Base-by-base conservation (phyloP, 2,113 vertebrate genomes). In the Nicator chloris region DNA sequence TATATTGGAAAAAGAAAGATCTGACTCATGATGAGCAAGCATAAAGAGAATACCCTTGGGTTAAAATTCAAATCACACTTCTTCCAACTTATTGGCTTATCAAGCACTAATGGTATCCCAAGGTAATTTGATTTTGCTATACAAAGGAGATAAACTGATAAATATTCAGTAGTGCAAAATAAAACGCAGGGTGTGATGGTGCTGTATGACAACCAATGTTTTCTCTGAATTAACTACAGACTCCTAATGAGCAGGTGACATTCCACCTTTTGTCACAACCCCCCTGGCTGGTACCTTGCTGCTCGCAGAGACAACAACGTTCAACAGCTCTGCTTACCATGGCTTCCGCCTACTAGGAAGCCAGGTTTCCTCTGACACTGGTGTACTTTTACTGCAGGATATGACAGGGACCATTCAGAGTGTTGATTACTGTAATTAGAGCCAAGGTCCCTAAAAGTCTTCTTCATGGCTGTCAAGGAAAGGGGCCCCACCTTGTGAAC, bases 401-500 rank as follows among this genome's bases (percentile, higher is more conserved):
- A 69, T 66, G 42, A 61, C 78, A 69, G 35, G 18, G 30, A 76
- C 39, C 14, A 13, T 47, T 65, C 57, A 47, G 24, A 84, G 39
- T 19, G 24, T 26, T 73, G 71, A 27, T 44, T 73, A 42, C 26
- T 61, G 33, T 10, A 89, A 51, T 50, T 47, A 63, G 39, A 93
- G 59, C 30, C 69, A 30, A 86, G 15, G 6, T 8, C 27, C 35
- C 26, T 33, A 18, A 14, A 60, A 88, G 12, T 10, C 45, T 30
- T 71, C 47, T 33, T 65, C 8, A 1, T 9, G 54, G 24, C 45
- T 72, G 4, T 17, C 33, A 50, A 39, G 70, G 77, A 92, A 47
- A 86, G 59, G 42, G 78, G 66, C 87, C 59, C 94, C 92, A 95
- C 70, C 93, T 91, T 51, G 90, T 96, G 94, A 94, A 40, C 47